A percentile compares a stretch with the other conserved stretches of the same genome.
These are phyloP conservation scores for Gasteruption jaculator DNA, from an alignment of 2,888 invertebrate species.

Conservation along the genomic window DNA sequence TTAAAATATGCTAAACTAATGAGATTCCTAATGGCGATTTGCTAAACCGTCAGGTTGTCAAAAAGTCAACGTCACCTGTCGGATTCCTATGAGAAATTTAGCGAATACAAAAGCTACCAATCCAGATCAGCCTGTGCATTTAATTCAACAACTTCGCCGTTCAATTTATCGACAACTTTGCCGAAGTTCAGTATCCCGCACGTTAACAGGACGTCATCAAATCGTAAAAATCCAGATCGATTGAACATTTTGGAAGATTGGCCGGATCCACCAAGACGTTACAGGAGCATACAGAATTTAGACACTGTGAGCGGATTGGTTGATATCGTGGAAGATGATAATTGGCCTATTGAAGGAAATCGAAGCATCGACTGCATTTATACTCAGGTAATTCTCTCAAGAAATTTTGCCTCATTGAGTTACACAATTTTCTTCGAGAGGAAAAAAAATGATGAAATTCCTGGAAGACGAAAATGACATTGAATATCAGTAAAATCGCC, in stretches of 20 bases:
- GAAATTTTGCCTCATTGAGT: no score
- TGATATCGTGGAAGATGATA: slow-evolving; percentile 48
- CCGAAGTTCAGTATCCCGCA: no score
- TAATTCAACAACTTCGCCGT: slow-evolving; percentile 31
- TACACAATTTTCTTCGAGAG: not conserved
- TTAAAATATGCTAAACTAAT: not conserved
- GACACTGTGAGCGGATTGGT: slow-evolving; percentile 47
- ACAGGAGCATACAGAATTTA: slow-evolving; percentile 45
- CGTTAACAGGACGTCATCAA: no score
- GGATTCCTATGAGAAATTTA: slow-evolving; percentile 42
- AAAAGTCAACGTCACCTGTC: slow-evolving; percentile 48
- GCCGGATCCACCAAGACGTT: slow-evolving; percentile 43
- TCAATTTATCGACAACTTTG: not conserved
- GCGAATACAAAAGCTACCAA: slow-evolving; percentile 36
- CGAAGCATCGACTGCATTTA: slow-evolving; percentile 46
- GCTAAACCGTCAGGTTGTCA: slow-evolving; percentile 36
- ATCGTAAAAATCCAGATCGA: slow-evolving; percentile 35
- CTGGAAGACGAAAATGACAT: no score
- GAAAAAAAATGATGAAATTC: slow-evolving; percentile 9
- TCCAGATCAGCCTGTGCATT: slow-evolving; percentile 43
- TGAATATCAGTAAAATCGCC: no score
- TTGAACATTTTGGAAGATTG: slow-evolving; percentile 47
- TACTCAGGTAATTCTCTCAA: slow-evolving; percentile 43
- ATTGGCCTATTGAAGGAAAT: slow-evolving; percentile 44
- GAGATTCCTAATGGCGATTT: not conserved